Evolutionary conservation across 1,140 invertebrate genomes (phyloP).

Genomic region (Mercenaria mercenaria): DNA sequence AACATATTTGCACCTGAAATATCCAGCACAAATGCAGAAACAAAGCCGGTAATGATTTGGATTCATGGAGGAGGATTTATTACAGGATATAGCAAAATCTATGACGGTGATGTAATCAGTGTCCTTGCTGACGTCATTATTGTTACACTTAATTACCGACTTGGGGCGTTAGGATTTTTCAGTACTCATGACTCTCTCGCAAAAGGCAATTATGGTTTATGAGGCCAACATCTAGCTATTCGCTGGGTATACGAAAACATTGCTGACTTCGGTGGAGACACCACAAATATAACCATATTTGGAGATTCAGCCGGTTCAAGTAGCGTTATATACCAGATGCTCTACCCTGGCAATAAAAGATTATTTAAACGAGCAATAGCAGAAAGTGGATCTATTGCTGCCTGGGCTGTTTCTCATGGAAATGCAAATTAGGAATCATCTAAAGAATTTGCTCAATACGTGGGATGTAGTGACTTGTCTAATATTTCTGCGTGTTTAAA

Average conservation of each 20-base stretch:
- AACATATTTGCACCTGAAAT: constrained; percentile 93
- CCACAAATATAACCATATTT: too few relatives aligned
- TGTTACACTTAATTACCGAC: constrained; percentile 91
- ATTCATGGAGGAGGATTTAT: constrained; percentile 98
- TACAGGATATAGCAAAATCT: constrained; percentile 94
- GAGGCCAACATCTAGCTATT: constrained; percentile 95
- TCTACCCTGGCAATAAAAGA: constrained; percentile 37
- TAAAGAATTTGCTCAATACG: neutral
- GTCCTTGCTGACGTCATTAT: constrained; percentile 92
- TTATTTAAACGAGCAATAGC: constrained; percentile 62
- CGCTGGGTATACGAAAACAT: constrained; percentile 90
- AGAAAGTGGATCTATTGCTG: constrained; percentile 52
- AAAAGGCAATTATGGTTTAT: constrained; percentile 96
- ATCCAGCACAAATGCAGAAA: neutral
- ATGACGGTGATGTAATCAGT: constrained; percentile 92
- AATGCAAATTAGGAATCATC: neutral
- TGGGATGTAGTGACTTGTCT: neutral
- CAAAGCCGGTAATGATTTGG: constrained; percentile 94
- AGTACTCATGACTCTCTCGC: constrained; percentile 95
- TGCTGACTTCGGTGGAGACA: constrained; percentile 91
- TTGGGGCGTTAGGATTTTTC: constrained; percentile 95
- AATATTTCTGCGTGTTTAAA: constrained; percentile 27
- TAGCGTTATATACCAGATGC: constrained; percentile 46
- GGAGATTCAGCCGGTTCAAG: constrained; percentile 66
- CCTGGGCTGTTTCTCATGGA: neutral